These are phyloP conservation scores for Caenorhabditis sp. DNA, from an alignment of 2,888 invertebrate species.

Conservation along the genomic window DNA sequence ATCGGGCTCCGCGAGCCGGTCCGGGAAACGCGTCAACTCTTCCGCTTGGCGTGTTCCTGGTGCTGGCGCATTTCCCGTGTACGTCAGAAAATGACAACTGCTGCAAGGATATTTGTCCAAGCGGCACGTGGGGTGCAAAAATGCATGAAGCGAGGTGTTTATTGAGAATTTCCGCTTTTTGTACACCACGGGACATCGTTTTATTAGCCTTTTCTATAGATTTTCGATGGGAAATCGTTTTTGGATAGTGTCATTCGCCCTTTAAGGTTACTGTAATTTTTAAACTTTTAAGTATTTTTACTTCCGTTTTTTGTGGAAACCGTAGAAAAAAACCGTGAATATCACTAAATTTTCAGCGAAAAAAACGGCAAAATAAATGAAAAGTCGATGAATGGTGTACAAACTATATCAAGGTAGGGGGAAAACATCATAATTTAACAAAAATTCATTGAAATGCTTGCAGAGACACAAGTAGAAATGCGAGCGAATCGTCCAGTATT, in stretches of 20 bases:
- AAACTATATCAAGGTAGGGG: conserved; percentile 25
- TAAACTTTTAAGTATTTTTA: too few species aligned
- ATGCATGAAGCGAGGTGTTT: too few species aligned
- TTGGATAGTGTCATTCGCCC: too few species aligned
- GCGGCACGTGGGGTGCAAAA: conserved; percentile 14
- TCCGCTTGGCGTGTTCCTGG: background rate
- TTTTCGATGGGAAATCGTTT: too few species aligned
- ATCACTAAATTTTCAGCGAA: conserved; percentile 3
- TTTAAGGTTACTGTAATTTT: too few species aligned
- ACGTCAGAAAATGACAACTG: background rate
- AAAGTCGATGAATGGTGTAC: conserved; percentile 32
- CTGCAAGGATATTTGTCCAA: background rate
- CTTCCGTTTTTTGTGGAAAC: too few species aligned
- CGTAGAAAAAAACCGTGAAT: too few species aligned
- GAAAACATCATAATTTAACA: background rate
- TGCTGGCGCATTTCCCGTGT: conserved; percentile 15
- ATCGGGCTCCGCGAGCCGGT: too few species aligned
- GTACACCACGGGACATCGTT: background rate
- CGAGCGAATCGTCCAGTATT: conserved; percentile 52
- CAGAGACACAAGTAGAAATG: conserved; percentile 42
- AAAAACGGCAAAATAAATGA: conserved; percentile 1
- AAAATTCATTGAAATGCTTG: background rate
- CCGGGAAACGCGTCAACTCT: background rate
- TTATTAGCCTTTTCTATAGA: too few species aligned
- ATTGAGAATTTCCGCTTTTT: background rate